Percentiles rank a stretch among this genome's conserved stretches.
phyloP scores from a whole-genome alignment of 2,113 vertebrate genomes.

The Picathartes gymnocephalus region DNA sequence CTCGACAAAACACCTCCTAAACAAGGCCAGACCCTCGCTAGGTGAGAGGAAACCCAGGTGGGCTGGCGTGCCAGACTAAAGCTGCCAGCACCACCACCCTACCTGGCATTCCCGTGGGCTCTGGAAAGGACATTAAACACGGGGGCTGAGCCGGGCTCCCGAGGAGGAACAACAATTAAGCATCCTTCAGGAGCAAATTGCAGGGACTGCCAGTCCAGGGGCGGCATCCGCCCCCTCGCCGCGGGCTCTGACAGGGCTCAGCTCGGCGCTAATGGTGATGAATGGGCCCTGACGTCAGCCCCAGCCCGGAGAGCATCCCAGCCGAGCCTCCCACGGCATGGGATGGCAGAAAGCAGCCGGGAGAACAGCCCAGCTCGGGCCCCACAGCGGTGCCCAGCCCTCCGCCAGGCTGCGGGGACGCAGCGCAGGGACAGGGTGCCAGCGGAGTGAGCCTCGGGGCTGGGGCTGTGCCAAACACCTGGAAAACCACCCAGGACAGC shows the following conservation, averaged over 20 bases:
- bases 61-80: conserved; percentile 1
- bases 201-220: conserved; percentile 8
- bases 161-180: conserved; percentile 12
- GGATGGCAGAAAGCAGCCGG: accelerated
- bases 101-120: neutral
- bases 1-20: neutral
- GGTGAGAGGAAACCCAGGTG: neutral
- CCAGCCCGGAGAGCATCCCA: neutral
- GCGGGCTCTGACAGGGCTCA: neutral
- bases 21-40: neutral
- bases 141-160: neutral
- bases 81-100: neutral
- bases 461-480: neutral
- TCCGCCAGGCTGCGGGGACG: neutral
- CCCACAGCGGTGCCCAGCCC: neutral
- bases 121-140: neutral
- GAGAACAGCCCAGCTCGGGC: neutral
- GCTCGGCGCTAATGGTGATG: neutral
- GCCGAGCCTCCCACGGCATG: neutral
- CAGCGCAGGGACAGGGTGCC: accelerated
- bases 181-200: conserved; percentile 1
- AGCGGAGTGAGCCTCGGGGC: neutral
- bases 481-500: neutral
- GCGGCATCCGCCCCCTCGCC: neutral
- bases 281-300: neutral